phyloP scores from a whole-genome alignment of 1,140 invertebrate genomes.

The Drosophila nannoptera region DNA sequence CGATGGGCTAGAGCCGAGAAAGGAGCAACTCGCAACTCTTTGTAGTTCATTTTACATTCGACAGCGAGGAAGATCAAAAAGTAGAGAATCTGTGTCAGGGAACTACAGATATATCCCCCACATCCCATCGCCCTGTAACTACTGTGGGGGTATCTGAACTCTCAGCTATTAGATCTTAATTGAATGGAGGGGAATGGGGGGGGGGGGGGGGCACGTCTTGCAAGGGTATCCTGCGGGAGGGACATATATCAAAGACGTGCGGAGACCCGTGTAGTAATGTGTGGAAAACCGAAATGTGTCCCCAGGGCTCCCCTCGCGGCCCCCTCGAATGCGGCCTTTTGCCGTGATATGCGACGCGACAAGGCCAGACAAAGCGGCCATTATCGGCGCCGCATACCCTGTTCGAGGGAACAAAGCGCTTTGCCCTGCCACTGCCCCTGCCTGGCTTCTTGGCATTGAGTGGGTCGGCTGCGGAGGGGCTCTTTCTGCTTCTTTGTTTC shows the following conservation, averaged over 20 bases:
- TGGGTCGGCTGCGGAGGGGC: conserved; percentile 17
- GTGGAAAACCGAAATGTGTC: conserved; percentile 15
- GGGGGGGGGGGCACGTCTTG: too few species aligned
- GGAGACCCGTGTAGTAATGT: neutral
- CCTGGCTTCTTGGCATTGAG: conserved; percentile 16
- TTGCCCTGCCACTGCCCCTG: neutral
- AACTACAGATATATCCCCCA: too few species aligned
- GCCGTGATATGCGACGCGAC: neutral
- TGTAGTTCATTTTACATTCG: too few species aligned
- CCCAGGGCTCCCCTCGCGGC: neutral
- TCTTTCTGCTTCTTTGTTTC: conserved; percentile 11
- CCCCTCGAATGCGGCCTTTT: conserved; percentile 4
- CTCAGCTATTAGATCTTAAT: neutral
- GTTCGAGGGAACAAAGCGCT: conserved; percentile 8
- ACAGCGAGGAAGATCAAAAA: too few species aligned
- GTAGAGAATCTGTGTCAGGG: too few species aligned
- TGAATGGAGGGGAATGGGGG: neutral
- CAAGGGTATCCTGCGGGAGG: neutral
- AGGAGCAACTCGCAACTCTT: neutral
- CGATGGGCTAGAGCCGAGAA: neutral
- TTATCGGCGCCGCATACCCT: conserved; percentile 5
- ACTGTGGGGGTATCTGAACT: too few species aligned
- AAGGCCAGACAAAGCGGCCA: conserved; percentile 1
- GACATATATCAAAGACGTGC: conserved; percentile 1
- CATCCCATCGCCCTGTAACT: too few species aligned